Conservation (phyloP, 2,888 invertebrate genomes). For the Geophilus truncorum region DNA sequence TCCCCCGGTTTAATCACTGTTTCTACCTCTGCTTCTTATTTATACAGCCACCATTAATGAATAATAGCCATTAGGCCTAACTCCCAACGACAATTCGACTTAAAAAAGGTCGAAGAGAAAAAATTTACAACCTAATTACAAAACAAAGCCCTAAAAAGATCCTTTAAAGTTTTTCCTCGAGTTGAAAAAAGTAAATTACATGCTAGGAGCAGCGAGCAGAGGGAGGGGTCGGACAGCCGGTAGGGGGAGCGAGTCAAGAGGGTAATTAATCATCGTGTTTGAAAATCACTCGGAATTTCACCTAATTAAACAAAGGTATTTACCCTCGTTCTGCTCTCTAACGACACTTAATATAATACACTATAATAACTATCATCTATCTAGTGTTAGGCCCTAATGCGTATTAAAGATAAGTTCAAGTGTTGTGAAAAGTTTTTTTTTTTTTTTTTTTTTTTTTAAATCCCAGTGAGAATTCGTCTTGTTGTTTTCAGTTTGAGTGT, state of each 20-base stretch:
- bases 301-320: slow-evolving; percentile 27
- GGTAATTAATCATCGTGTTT: slow-evolving; percentile 27
- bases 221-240: slow-evolving; percentile 9
- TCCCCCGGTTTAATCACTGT: too few relatives aligned
- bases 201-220: not conserved
- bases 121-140: not conserved
- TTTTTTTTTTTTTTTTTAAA: too few relatives aligned
- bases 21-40: too few relatives aligned
- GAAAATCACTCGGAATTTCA: slow-evolving; percentile 27
- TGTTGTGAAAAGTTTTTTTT: too few relatives aligned
- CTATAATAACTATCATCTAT: too few relatives aligned
- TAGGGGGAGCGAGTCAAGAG: slow-evolving; percentile 17
- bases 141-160: slow-evolving; percentile 20
- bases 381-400: too few relatives aligned
- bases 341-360: slow-evolving; percentile 2
- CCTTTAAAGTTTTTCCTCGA: not conserved
- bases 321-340: not conserved
- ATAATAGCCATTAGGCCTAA: too few relatives aligned
- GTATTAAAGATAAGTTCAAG: too few relatives aligned
- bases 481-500: not conserved
- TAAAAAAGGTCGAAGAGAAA: too few relatives aligned
- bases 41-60: too few relatives aligned
- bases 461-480: not conserved
- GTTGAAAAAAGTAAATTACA: slow-evolving; percentile 10
- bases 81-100: too few relatives aligned